Evolutionary conservation across 2,888 invertebrate species (phyloP).

Genomic region (Xanthorhoe spadicearia): DNA sequence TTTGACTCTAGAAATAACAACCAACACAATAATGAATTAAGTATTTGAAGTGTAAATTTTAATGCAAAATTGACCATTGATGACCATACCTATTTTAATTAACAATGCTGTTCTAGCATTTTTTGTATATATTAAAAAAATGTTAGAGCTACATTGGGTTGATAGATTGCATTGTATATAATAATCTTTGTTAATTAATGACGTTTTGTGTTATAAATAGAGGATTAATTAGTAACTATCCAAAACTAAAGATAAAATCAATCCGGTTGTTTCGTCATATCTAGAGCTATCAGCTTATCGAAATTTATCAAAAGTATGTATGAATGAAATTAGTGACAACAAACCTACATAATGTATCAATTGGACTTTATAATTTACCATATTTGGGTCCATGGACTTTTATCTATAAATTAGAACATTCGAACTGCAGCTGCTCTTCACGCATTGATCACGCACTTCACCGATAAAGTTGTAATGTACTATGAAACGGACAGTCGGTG

Average conservation of each 20-base stretch:
- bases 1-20: no score
- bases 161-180: no score
- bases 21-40: no score
- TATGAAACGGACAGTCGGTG: slow-evolving; percentile 50
- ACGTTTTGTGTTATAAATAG: no score
- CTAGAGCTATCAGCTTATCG: neutral
- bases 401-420: slow-evolving; percentile 12
- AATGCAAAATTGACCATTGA: no score
- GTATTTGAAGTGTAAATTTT: no score
- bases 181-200: no score
- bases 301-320: neutral
- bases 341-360: neutral
- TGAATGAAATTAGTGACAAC: neutral
- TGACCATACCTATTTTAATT: no score
- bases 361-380: neutral
- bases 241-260: no score
- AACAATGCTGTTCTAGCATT: no score
- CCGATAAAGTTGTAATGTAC: slow-evolving; percentile 53
- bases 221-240: neutral
- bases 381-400: neutral
- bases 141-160: no score
- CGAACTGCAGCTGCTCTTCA: slow-evolving; percentile 37
- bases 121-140: no score
- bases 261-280: neutral
- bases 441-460: slow-evolving; percentile 49